Percentiles rank a stretch among this genome's conserved stretches.
Evolutionary conservation across 2,797 vertebrate species (phyloP).

Genomic region (Pseudochirops corinnae): DNA sequence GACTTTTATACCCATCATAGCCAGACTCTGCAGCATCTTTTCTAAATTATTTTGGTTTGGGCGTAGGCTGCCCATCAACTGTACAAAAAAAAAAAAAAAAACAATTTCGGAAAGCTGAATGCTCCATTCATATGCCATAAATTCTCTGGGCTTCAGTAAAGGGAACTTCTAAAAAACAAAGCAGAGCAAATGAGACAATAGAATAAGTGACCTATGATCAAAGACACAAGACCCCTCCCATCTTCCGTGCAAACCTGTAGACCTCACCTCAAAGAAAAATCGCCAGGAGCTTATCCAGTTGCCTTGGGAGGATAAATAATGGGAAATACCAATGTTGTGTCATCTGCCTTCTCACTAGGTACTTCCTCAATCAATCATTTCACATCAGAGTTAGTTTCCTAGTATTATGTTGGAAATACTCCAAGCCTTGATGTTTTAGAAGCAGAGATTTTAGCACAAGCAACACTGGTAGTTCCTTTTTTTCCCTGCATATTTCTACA

Average conservation of each 20-base stretch:
- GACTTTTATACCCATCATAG: slow-evolving; percentile 1
- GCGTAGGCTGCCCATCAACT: background rate
- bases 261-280: slow-evolving; percentile 19
- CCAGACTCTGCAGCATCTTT: background rate
- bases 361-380: background rate
- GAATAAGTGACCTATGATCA: background rate
- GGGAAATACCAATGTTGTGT: background rate
- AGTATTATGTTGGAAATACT: background rate
- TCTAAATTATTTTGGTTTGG: slow-evolving; percentile 17
- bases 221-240: background rate
- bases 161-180: slow-evolving; percentile 11
- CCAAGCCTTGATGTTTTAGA: background rate
- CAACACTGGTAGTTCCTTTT: background rate
- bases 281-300: background rate
- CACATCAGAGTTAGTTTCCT: background rate
- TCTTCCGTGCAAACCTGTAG: slow-evolving; percentile 14
- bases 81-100: background rate
- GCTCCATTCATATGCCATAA: background rate
- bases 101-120: slow-evolving; percentile 12
- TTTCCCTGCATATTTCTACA: background rate
- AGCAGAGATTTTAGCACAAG: background rate
- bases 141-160: slow-evolving; percentile 2
- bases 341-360: background rate
- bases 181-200: background rate
- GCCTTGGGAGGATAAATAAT: background rate